Conservation (phyloP, 2,113 vertebrate species). For the Cinclus cinclus region DNA sequence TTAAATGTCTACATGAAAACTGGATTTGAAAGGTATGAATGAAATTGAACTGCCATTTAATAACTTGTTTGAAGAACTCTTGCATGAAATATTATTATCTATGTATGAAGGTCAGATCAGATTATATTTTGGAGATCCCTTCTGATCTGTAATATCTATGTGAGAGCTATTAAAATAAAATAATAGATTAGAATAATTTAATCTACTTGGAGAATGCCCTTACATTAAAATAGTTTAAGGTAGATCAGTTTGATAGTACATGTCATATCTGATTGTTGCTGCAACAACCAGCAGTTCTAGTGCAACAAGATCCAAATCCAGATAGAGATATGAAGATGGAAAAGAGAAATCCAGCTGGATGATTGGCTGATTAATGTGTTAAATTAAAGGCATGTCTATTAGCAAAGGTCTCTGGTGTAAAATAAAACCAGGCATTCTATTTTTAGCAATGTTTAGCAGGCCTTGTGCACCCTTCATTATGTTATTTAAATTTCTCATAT, state of each 20-base stretch:
- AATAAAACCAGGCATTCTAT: neutral
- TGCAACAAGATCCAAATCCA: neutral
- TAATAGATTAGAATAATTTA: neutral
- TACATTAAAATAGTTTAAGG: neutral
- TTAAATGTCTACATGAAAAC: neutral
- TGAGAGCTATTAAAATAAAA: neutral
- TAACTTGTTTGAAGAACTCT: neutral
- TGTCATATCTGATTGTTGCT: neutral
- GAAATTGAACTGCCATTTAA: neutral
- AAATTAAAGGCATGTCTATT: neutral
- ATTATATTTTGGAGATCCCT: neutral
- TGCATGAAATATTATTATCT: neutral
- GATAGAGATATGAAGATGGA: neutral
- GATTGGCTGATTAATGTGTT: neutral
- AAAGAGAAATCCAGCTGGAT: neutral
- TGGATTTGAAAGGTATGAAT: neutral
- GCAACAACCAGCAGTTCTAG: neutral
- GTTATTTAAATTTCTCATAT: conserved; percentile 9
- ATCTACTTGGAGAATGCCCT: neutral
- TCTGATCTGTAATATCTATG: neutral
- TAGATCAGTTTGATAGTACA: neutral
- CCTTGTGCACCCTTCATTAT: neutral
- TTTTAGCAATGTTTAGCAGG: conserved; percentile 19
- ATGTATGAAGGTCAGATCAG: neutral
- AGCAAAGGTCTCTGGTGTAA: conserved; percentile 14